phyloP scores from a whole-genome alignment of 2,113 vertebrate species.

The Callipepla californica region DNA sequence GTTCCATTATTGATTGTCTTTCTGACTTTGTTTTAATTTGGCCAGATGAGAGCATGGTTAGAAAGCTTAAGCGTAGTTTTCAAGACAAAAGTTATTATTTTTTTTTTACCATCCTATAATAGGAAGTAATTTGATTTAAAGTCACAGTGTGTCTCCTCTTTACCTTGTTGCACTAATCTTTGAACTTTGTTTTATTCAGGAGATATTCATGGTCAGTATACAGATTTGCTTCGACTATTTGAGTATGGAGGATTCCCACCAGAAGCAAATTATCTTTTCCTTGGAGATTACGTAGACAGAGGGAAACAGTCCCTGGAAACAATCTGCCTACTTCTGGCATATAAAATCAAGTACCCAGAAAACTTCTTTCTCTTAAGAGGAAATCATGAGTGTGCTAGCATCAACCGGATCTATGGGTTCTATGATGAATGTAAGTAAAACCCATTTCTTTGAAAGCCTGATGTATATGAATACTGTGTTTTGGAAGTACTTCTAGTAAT shows the following conservation, averaged over 20 bases:
- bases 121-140: not conserved
- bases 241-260: conserved; percentile 98
- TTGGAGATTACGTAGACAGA: conserved; percentile 98
- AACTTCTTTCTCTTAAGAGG: conserved; percentile 98
- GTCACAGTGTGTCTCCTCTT: not conserved
- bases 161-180: not conserved
- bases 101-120: not conserved
- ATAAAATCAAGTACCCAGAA: conserved; percentile 99
- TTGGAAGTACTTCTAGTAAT: not conserved
- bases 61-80: not conserved
- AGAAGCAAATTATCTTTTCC: conserved; percentile 97
- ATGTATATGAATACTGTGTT: not conserved
- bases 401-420: conserved; percentile 97
- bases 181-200: conserved; percentile 75
- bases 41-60: not conserved
- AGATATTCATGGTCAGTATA: conserved; percentile 99
- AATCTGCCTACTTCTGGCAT: conserved; percentile 96
- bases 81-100: not conserved
- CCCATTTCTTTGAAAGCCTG: not conserved
- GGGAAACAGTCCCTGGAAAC: conserved; percentile 98
- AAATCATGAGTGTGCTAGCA: conserved; percentile 98
- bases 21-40: not conserved
- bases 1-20: not conserved
- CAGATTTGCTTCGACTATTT: conserved; percentile 96
- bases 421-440: conserved; percentile 93